These are phyloP conservation scores for Erebia aethiops DNA, from an alignment of 2,888 invertebrate genomes.

Conservation along the genomic window DNA sequence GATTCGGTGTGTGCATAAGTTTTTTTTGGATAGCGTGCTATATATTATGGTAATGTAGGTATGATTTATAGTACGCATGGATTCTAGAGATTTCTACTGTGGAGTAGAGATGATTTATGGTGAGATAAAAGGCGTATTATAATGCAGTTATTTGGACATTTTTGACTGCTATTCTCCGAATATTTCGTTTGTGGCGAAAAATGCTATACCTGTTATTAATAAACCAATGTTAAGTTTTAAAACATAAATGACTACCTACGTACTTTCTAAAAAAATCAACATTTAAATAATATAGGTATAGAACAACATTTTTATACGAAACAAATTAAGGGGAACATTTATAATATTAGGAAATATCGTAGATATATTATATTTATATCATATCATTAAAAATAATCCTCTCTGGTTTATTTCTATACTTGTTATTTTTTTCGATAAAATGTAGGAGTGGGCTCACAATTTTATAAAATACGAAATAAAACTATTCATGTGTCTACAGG, in stretches of 20 bases:
- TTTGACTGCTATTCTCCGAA: neutral
- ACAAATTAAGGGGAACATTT: neutral
- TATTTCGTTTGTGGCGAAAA: neutral
- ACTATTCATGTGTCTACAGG: neutral
- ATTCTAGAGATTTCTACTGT: slow-evolving; percentile 6
- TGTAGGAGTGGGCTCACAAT: neutral
- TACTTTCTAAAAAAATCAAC: neutral
- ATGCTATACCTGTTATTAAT: too few species aligned
- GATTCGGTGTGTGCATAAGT: slow-evolving; percentile 32
- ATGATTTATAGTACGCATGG: slow-evolving; percentile 24
- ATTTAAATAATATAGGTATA: too few species aligned
- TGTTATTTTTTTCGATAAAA: neutral
- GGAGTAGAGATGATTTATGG: neutral
- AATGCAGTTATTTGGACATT: neutral
- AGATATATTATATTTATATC: neutral
- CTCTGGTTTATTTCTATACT: neutral
- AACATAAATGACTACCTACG: neutral
- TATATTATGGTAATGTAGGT: slow-evolving; percentile 24
- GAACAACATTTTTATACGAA: too few species aligned
- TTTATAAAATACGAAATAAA: neutral
- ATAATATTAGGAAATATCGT: neutral
- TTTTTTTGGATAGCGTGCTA: slow-evolving; percentile 31
- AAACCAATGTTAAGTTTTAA: neutral
- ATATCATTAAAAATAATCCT: neutral
- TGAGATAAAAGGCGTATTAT: slow-evolving; percentile 1